Evolutionary conservation across 2,888 invertebrate genomes (phyloP).

Genomic region (Eledone cirrhosa): DNA sequence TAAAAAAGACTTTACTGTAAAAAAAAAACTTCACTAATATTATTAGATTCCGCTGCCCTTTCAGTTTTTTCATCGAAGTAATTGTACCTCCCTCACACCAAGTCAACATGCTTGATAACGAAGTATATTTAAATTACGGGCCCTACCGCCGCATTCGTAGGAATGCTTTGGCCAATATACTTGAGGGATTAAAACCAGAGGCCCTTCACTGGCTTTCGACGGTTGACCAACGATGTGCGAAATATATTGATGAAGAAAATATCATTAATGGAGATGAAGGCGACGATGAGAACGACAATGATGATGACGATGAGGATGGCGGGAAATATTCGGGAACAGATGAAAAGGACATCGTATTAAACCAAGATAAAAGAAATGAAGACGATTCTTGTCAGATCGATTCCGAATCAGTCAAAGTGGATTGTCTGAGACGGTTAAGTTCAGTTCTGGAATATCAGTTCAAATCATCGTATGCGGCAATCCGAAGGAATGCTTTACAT

Average conservation of each 20-base stretch:
- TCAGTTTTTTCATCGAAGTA: neutral
- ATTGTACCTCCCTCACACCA: neutral
- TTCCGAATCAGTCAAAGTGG: too few species aligned
- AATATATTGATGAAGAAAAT: neutral
- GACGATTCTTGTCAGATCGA: neutral
- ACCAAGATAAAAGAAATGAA: neutral
- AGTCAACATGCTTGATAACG: neutral
- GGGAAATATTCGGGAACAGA: neutral
- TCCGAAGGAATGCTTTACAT: conserved; percentile 3
- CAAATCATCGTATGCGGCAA: neutral
- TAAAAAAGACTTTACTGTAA: neutral
- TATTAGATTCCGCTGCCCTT: neutral
- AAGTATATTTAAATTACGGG: neutral
- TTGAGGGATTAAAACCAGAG: neutral
- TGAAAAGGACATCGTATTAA: neutral
- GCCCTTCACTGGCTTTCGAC: neutral
- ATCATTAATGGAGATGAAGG: neutral
- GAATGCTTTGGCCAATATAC: neutral
- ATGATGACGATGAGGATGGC: neutral
- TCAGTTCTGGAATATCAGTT: neutral
- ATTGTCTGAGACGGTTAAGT: neutral
- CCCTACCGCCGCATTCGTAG: neutral
- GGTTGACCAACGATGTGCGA: too few species aligned
- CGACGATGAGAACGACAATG: neutral
- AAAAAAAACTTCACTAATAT: neutral